Conservation (phyloP, 2,888 invertebrate species). For the Cephus sareptanus region DNA sequence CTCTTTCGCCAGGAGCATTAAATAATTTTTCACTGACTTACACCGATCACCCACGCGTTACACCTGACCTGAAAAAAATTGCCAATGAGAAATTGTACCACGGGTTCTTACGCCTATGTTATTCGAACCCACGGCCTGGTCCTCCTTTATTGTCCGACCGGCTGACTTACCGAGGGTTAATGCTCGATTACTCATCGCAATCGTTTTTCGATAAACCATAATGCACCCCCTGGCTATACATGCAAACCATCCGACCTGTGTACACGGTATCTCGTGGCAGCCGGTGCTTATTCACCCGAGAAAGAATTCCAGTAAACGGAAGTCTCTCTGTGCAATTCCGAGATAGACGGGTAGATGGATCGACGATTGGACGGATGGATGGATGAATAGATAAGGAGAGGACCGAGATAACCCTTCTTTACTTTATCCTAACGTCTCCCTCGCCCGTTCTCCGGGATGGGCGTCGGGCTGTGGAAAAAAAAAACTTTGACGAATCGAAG, state of each 20-base stretch:
- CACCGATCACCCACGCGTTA: no score
- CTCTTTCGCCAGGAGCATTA: no score
- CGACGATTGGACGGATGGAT: not conserved
- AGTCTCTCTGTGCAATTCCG: not conserved
- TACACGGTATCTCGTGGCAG: not conserved
- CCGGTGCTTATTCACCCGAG: not conserved
- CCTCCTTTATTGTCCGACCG: not conserved
- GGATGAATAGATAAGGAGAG: not conserved
- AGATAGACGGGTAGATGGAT: not conserved
- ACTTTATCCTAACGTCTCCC: not conserved
- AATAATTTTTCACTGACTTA: no score
- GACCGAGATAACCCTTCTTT: not conserved
- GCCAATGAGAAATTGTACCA: no score
- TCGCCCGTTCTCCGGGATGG: not conserved
- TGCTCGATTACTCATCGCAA: not conserved
- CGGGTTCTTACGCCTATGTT: not conserved
- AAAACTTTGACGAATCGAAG: not conserved
- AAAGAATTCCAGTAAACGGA: not conserved
- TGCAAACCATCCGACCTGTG: not conserved
- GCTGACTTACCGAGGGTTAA: conserved; percentile 18
- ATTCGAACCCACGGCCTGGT: conserved; percentile 19
- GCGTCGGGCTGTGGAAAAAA: conserved; percentile 25
- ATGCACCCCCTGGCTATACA: not conserved
- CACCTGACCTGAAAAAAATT: no score
- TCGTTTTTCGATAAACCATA: not conserved